Evolutionary conservation across 2,888 invertebrate genomes (phyloP), one percentile per base, ranked within the genome.

Genomic region (Cordylochernes scorpioides): DNA sequence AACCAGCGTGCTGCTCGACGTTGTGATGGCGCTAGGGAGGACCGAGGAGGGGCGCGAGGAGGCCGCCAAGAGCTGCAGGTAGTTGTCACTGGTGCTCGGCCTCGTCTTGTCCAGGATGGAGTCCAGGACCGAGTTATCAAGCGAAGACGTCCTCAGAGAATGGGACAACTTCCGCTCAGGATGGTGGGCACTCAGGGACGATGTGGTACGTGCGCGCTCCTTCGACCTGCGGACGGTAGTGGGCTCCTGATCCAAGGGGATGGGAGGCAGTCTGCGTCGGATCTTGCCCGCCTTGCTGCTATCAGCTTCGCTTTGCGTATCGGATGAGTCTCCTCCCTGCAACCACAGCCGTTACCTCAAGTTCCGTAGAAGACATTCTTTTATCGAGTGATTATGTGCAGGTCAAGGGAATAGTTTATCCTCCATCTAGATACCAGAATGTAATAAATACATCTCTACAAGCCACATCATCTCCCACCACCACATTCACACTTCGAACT

Each of bases 221-320:
- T 51, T 42, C 39, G 52, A 50, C 22, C 33, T 15, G 36, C 53
- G 52, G 29, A 52, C 51, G 12, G 54, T 50, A 9, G 52, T 50
- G 18, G 54, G 54, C 40, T 58, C 56, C 40, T 57, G 55, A 40
- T 57, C 54, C 5, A 55, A 48, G 14, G 59, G 57, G 27, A 58
- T 49, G 30, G 52, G 51, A 5, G 58, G 59, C 24, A 58, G 46
- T 40, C 54, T 56, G 27, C 58, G 47, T n/a, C 58, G 47, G 42
- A 53, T 51, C 29, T 56, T 42, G 14, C 54, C 44, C 3, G 54
- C 53, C 35, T 55, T 55, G 39, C 52, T 52, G 12, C 54, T 55
- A 38, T 55, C 56, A 1, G 55, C 54, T 39, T 55, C 56, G 41
- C 54, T 57, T 45, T 52, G 47, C 5, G 54, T 55, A 38, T 55